A percentile compares a stretch with the other conserved stretches of the same genome.
These are phyloP conservation scores for Trachurus trachurus DNA, from an alignment of 2,797 vertebrate genomes.

Conservation along the genomic window DNA sequence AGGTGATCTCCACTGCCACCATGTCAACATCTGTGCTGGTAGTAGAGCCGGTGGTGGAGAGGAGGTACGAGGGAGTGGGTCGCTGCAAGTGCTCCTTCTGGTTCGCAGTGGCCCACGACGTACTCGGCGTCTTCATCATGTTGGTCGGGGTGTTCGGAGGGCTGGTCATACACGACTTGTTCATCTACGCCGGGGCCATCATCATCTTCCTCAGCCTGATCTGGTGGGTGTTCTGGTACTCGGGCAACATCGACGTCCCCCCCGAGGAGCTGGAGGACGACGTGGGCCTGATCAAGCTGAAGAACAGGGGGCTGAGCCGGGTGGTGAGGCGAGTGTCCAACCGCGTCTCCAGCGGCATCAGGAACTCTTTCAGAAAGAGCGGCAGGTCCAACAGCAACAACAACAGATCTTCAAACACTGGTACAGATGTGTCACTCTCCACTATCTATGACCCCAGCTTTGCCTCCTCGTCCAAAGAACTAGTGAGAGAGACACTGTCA, in stretches of 20 bases:
- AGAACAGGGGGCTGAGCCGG: constrained; percentile 64
- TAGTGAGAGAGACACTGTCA: constrained; percentile 69
- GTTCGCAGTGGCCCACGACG: constrained; percentile 92
- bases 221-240: constrained; percentile 98
- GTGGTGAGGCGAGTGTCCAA: constrained; percentile 79
- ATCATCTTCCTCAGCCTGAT: constrained; percentile 93
- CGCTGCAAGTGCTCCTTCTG: constrained; percentile 92
- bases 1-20: not conserved
- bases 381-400: not conserved
- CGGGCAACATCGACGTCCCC: constrained; percentile 93
- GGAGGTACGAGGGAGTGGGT: constrained; percentile 81
- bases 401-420: constrained; percentile 14
- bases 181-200: constrained; percentile 91
- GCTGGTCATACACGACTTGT: constrained; percentile 89
- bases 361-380: constrained; percentile 73
- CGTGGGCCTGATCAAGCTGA: constrained; percentile 76
- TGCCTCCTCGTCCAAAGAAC: constrained; percentile 35
- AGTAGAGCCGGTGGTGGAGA: constrained; percentile 65
- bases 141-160: constrained; percentile 89
- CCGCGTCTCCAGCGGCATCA: constrained; percentile 79
- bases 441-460: constrained; percentile 45
- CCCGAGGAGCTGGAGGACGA: constrained; percentile 88
- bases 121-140: constrained; percentile 88
- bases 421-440: constrained; percentile 53
- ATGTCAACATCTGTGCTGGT: constrained; percentile 70